Percentiles rank a stretch among this genome's conserved stretches.
These are phyloP conservation scores for Sterna hirundo DNA, from an alignment of 2,113 vertebrate species.

Conservation along the genomic window DNA sequence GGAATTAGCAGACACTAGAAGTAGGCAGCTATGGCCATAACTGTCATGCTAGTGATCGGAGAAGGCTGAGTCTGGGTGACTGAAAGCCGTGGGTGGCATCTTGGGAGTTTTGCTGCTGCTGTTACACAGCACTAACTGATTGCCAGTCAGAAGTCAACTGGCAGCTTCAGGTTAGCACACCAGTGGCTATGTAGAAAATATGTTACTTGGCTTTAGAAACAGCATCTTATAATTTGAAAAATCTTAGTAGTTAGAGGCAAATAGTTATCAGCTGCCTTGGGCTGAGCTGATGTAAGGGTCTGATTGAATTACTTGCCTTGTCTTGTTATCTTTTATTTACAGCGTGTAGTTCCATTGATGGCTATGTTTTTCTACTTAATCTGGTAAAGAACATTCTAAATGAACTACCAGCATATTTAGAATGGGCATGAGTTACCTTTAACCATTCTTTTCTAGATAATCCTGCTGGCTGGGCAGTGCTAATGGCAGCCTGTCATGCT, in stretches of 20 bases:
- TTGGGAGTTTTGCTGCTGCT: neutral
- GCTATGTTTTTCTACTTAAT: neutral
- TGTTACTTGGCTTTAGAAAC: neutral
- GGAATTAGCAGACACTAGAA: neutral
- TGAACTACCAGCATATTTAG: neutral
- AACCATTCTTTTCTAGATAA: constrained; percentile 77
- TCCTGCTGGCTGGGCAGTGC: constrained; percentile 87
- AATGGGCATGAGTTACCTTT: neutral
- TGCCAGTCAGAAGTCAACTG: neutral
- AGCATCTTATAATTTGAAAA: neutral
- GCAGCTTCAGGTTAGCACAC: neutral
- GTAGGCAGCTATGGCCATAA: accelerated
- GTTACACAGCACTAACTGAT: neutral
- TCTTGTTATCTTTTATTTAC: neutral
- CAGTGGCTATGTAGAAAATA: neutral
- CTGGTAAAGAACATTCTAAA: neutral
- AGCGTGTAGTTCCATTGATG: neutral
- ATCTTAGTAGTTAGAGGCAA: neutral
- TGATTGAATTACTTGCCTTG: neutral
- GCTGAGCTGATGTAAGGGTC: neutral
- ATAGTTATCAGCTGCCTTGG: neutral
- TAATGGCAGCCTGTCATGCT: constrained; percentile 92
- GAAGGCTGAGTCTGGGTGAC: neutral
- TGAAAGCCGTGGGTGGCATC: neutral
- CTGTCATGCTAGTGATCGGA: neutral